Evolutionary conservation across 1,140 invertebrate genomes (phyloP), one percentile per base, ranked within the genome.

Genomic region (Rhizoglyphus robini): DNA sequence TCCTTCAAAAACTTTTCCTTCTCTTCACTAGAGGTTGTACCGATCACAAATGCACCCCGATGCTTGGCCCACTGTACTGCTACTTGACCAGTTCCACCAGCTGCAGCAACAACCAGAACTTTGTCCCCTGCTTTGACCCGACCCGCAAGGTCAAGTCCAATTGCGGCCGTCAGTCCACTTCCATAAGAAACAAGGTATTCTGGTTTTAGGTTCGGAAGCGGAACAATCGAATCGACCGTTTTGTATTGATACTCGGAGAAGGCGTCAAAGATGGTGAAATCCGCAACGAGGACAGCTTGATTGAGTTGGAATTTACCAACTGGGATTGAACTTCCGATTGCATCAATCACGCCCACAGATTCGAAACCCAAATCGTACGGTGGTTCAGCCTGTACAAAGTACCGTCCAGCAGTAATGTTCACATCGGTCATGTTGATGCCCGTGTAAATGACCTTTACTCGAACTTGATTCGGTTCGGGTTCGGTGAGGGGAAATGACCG

Each of bases 21-120:
- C 8, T 76, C 74, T 66, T 74, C 72, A 63, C 72, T 70, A 20
- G 76, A 78, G 67, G 76, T 77, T 36, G 75, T 76, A 30, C 76
- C 76, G 41, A 78, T 76, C 2, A 77, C 76, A 71, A 77, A 74
- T 70, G 75, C 76, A 4, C 76, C 76, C 31, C 70, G 70, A 57
- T 70, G 65, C 62, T 77, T 77, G 23, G 23, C 23, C 23, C 54
- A 65, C 29, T 64, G 23, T 4, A 61, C 23, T 4, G 54, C 23
- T 5, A 63, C n/a, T 25, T 20, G 11, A 30, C 63, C 63, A 18
- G 63, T 65, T 5, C 76, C 76, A 5, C 76, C 76, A 18, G 76
- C 76, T 48, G 76, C 76, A 71, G 76, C 76, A 64, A 75, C 76
- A 0, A 77, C 69, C n/a, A 77, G 65, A 18, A 77, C 76, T 49